Evolutionary conservation across 2,113 vertebrate genomes (phyloP).

Genomic region (Hypanus sabinus): DNA sequence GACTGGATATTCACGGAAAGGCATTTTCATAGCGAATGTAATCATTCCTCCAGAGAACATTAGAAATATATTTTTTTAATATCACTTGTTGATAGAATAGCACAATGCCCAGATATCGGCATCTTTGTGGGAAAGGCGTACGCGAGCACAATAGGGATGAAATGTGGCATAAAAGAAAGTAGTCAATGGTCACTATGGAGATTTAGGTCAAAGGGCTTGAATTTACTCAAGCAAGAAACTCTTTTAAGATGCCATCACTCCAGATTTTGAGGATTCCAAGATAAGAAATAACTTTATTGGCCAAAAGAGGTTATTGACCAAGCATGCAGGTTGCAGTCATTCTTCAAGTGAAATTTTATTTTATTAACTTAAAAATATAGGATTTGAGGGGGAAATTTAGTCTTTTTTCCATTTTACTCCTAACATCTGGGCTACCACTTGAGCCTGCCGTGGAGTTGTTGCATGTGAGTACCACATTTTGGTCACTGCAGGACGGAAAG

Average conservation of each 20-base stretch:
- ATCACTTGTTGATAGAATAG: background rate
- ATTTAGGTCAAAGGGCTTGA: conserved; percentile 31
- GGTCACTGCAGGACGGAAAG: background rate
- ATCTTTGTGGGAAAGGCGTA: background rate
- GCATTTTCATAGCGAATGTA: background rate
- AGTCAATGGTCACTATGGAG: conserved; percentile 36
- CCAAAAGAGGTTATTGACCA: background rate
- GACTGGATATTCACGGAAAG: background rate
- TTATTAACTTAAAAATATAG: background rate
- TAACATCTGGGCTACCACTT: background rate
- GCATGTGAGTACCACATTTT: background rate
- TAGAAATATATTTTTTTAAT: background rate
- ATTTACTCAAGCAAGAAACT: conserved; percentile 18
- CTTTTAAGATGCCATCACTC: conserved; percentile 2
- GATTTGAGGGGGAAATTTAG: background rate
- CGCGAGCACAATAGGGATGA: no score
- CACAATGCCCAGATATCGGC: background rate
- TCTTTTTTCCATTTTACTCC: background rate
- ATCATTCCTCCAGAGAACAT: background rate
- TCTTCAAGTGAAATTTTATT: background rate
- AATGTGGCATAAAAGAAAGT: background rate
- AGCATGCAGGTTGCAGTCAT: no score
- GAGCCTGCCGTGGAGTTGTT: background rate
- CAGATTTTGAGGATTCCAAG: conserved; percentile 14
- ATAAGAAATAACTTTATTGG: background rate